Base-by-base conservation (phyloP, 2,113 vertebrate genomes). In the Castor canadensis region DNA sequence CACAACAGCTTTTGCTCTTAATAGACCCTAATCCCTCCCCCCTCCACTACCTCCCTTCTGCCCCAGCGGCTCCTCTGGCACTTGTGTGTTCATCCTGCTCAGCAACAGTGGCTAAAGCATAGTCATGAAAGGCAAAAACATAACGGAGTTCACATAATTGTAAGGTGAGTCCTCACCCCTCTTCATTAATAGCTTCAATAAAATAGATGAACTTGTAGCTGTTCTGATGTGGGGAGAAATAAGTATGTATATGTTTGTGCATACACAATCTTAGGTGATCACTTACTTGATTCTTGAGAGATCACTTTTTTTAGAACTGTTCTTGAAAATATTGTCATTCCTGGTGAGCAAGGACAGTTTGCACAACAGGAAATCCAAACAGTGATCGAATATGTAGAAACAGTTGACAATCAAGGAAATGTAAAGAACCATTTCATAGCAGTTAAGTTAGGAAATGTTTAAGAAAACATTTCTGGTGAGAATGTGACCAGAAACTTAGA, bases 401-500 rank as follows among this genome's bases (percentile, higher is more conserved):
- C 5, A 2, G 38, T 82, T 80, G 52, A 58, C 35, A 24, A 1
- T 76, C 52, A 85, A 87, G 66, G 38, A 77, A 76, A 54, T 54
- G 32, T 19, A 47, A 67, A 80, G 93, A 86, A 47, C 60, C 28
- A 6, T 93, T 77, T 88, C 6, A 32, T 54, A 47, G n/a, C 43
- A 76, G 40, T 40, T 80, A 67, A 43, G 35, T 66, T 72, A 89
- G 77, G 38, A 86, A 60, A 87, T 47, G 71, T 45, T 76, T 93
- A 64, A 85, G 90, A 76, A 76, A 93, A 64, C 45, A n/a, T 9
- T 67, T n/a, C 56, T 86, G 64, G 62, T 28, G 49, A 80, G 52
- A n/a, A 58, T 75, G 58, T 52, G 76, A 28, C 56, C 4, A 75
- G 47, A n/a, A 3, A 54, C 32, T 47, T 22, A 9, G 6, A 45